Evolutionary conservation across 2,113 vertebrate species (phyloP), one percentile per base, ranked within the genome.

Genomic region (Spilogale gracilis): DNA sequence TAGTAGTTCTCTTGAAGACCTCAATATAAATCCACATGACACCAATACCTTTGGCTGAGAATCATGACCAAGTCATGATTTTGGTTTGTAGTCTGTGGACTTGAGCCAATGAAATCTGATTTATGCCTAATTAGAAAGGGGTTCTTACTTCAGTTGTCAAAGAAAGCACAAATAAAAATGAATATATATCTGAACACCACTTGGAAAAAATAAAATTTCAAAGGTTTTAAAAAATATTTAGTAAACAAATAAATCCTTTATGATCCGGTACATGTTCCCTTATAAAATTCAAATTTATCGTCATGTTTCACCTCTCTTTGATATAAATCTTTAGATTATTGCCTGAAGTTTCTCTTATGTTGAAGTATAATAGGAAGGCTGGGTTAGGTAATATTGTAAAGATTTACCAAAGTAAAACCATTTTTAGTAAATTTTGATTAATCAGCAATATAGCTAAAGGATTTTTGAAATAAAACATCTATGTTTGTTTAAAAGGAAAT

Each of bases 61-160:
- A 87, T 94, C 83, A 96, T 73, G 60, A 78, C n/a, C n/a, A 52
- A 45, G 78, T 78, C 21, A 25, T 84, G 85, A 85, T 85, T 90
- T 56, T 54, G 23, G 63, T 60, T 85, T 92, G 25, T 14, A 32
- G 85, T 60, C n/a, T 82, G 71, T 50, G 56, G 89, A 69, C 50
- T 16, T 89, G 69, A 94, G 71, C 45, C 89, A 94, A 71, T 48
- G 38, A 60, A 69, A 52, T 30, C 89, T 95, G 73, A 93, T 93
- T 96, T 93, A 90, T 52, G 43, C 52, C 93, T 95, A 95, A 97
- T 92, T 95, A 96, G 65, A 86, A 67, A 73, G 27, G 63, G 25
- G 13, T 43, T 69, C 50, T 85, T 45, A 67, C 16, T 69, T 93
- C 50, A n/a, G 58, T 76, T 90, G 56, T n/a, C 50, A 96, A 86